Evolutionary conservation across 2,888 invertebrate species (phyloP).

Genomic region (Tetragnatha montana): DNA sequence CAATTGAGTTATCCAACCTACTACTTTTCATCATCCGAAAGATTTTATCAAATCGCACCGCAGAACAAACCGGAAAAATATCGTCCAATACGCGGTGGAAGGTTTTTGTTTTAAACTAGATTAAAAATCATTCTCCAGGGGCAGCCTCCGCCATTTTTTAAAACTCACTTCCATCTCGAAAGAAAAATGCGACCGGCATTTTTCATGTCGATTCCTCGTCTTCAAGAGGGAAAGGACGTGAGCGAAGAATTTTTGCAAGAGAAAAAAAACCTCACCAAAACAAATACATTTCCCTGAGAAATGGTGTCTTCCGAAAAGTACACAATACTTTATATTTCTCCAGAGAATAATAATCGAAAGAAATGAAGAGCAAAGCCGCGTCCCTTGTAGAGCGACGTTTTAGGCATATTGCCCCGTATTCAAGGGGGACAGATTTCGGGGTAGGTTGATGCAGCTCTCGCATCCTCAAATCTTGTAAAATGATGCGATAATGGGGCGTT

Average conservation of each 20-base stretch:
- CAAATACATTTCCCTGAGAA: constrained; percentile 36
- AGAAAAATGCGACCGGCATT: constrained; percentile 37
- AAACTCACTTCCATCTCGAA: constrained; percentile 14
- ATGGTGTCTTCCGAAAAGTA: constrained; percentile 56
- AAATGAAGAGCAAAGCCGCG: constrained; percentile 48
- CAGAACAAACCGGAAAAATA: not conserved
- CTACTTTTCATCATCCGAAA: not conserved
- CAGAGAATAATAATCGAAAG: constrained; percentile 50
- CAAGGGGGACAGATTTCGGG: constrained; percentile 63
- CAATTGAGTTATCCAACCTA: no score
- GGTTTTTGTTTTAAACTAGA: constrained; percentile 51
- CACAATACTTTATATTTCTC: constrained; percentile 70
- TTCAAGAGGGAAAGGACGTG: not conserved
- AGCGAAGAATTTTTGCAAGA: not conserved
- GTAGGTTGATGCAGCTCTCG: constrained; percentile 24
- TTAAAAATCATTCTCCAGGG: constrained; percentile 42
- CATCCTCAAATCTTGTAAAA: constrained; percentile 56
- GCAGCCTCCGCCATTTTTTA: constrained; percentile 25
- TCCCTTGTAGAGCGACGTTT: constrained; percentile 44
- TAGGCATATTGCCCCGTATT: constrained; percentile 67
- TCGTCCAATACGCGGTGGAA: not conserved
- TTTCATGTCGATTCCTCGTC: constrained; percentile 16
- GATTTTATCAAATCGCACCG: not conserved
- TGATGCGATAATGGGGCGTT: constrained; percentile 51
- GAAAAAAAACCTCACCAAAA: constrained; percentile 9